Conservation (phyloP, 2,113 vertebrate genomes). For the Xyrauchen texanus region DNA sequence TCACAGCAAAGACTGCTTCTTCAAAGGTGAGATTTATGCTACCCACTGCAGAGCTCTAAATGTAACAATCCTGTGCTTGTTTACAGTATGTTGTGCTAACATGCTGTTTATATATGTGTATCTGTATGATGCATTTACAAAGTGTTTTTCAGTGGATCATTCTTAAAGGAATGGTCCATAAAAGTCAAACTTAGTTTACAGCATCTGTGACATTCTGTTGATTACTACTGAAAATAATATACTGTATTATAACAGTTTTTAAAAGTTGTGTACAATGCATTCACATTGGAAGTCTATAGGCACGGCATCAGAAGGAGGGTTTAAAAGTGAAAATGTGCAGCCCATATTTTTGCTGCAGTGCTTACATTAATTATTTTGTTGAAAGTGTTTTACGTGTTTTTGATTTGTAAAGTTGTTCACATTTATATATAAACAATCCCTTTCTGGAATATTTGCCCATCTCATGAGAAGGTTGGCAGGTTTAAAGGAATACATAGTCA, state of each 20-base stretch:
- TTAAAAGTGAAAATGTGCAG: too few species aligned
- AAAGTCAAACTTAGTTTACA: background rate
- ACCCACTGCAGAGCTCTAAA: background rate
- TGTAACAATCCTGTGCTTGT: background rate
- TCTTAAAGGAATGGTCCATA: background rate
- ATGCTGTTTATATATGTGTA: background rate
- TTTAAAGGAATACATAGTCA: too few species aligned
- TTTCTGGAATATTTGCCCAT: too few species aligned
- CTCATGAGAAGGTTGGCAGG: too few species aligned
- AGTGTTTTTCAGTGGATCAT: background rate
- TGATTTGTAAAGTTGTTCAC: too few species aligned
- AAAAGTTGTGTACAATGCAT: background rate
- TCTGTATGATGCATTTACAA: background rate
- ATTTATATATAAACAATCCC: too few species aligned
- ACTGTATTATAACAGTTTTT: background rate
- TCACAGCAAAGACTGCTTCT: slow-evolving; percentile 93
- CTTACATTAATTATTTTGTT: too few species aligned
- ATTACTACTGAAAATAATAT: background rate
- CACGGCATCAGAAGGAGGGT: too few species aligned
- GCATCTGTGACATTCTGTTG: background rate
- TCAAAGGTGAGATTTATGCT: slow-evolving; percentile 82
- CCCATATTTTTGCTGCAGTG: too few species aligned
- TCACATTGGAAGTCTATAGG: background rate
- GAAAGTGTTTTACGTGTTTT: too few species aligned
- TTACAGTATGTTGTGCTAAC: too few species aligned